A percentile compares a stretch with the other conserved stretches of the same genome.
These are phyloP conservation scores for Solen grandis DNA, from an alignment of 1,140 invertebrate species.

Conservation along the genomic window DNA sequence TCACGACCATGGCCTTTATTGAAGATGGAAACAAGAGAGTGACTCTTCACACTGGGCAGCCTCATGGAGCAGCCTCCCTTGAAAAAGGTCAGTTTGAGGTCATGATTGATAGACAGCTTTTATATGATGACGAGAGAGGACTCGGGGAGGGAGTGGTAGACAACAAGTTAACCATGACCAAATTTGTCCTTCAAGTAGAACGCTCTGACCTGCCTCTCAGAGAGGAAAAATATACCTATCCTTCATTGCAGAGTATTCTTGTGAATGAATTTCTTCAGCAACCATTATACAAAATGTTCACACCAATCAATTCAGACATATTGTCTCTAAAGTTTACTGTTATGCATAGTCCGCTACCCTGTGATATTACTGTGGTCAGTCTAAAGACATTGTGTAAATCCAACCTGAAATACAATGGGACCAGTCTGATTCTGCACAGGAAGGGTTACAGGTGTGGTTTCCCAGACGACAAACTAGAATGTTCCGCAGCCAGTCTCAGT, in stretches of 20 bases:
- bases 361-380: conserved; percentile 70
- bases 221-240: conserved; percentile 58
- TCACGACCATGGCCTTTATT: conserved; percentile 92
- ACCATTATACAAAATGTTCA: conserved; percentile 66
- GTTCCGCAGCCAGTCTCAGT: conserved; percentile 55
- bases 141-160: conserved; percentile 94
- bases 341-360: conserved; percentile 62
- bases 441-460: conserved; percentile 71
- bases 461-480: conserved; percentile 59
- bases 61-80: conserved; percentile 75
- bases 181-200: conserved; percentile 73
- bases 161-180: conserved; percentile 83
- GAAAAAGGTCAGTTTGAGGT: conserved; percentile 90
- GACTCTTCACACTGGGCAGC: conserved; percentile 73
- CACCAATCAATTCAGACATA: conserved; percentile 65
- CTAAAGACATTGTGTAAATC: conserved; percentile 69
- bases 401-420: conserved; percentile 70
- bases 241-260: conserved; percentile 64
- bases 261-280: conserved; percentile 70
- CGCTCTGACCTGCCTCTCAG: conserved; percentile 2
- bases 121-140: conserved; percentile 97
- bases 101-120: conserved; percentile 95
- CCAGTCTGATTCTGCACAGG: conserved; percentile 72
- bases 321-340: conserved; percentile 60
- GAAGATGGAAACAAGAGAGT: conserved; percentile 84